Conservation (phyloP, 2,888 invertebrate genomes). For the Megastigmus dorsalis region DNA sequence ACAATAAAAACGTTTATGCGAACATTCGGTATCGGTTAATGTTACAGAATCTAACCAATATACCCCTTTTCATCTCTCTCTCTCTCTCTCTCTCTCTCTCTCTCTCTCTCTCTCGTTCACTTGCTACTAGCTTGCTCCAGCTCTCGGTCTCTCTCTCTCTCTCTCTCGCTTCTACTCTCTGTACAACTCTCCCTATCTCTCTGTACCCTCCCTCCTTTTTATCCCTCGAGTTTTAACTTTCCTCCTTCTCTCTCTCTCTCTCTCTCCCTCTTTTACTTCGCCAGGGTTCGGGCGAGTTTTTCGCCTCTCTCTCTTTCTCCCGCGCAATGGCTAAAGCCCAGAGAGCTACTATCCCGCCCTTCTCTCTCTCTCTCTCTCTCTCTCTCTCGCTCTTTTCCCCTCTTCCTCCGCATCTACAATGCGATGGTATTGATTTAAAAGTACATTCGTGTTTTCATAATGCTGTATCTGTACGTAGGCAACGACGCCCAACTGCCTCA, state of each 20-base stretch:
- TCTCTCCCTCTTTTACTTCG: slow-evolving; percentile 58
- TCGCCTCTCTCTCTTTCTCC: slow-evolving; percentile 48
- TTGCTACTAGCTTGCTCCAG: too few species aligned
- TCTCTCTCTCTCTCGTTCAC: slow-evolving; percentile 50
- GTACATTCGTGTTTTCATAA: slow-evolving; percentile 75
- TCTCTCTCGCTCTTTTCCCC: slow-evolving; percentile 58
- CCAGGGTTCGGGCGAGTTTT: slow-evolving; percentile 49
- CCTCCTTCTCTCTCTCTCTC: slow-evolving; percentile 59
- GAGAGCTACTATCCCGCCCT: slow-evolving; percentile 50
- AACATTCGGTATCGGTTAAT: slow-evolving; percentile 67
- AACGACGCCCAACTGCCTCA: slow-evolving; percentile 70
- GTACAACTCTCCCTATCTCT: slow-evolving; percentile 51
- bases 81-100: slow-evolving; percentile 18
- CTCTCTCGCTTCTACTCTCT: too few species aligned
- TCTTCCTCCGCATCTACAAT: slow-evolving; percentile 69
- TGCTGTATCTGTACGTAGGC: slow-evolving; percentile 73
- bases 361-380: slow-evolving; percentile 60
- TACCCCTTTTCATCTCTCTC: slow-evolving; percentile 54
- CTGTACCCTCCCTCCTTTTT: slow-evolving; percentile 29
- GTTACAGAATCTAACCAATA: slow-evolving; percentile 67
- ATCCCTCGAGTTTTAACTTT: slow-evolving; percentile 48
- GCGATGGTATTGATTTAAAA: slow-evolving; percentile 75
- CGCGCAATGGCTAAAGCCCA: background rate
- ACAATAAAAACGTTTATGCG: slow-evolving; percentile 63
- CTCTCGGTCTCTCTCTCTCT: slow-evolving; percentile 50